Percentiles rank a stretch among this genome's conserved stretches.
phyloP scores from a whole-genome alignment of 2,113 vertebrate species.

The Corythoichthys intestinalis region DNA sequence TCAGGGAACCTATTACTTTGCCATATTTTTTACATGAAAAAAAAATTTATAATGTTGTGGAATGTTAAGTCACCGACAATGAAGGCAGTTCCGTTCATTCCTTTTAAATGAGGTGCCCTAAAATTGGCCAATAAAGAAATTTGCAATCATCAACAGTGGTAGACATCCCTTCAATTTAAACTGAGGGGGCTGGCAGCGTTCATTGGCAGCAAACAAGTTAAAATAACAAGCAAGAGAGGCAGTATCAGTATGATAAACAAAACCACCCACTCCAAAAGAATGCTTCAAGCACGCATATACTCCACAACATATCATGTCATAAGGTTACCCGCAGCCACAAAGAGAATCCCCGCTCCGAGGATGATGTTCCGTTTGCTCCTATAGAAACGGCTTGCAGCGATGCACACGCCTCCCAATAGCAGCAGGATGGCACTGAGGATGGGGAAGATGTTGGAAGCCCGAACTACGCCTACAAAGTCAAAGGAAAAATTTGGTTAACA shows the following conservation, averaged over 20 bases:
- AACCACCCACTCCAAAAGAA: slow-evolving; percentile 10
- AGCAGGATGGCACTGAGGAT: slow-evolving; percentile 92
- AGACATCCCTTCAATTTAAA: no score
- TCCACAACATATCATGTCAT: not conserved
- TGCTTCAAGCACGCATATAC: slow-evolving; percentile 8
- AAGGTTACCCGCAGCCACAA: slow-evolving; percentile 87
- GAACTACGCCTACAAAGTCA: slow-evolving; percentile 79
- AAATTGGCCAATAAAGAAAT: no score
- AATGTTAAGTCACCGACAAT: no score
- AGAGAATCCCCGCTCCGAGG: slow-evolving; percentile 89
- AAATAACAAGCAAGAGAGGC: slow-evolving; percentile 6
- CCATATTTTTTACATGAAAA: no score
- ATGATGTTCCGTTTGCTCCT: slow-evolving; percentile 91
- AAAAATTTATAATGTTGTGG: no score
- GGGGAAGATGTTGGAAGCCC: slow-evolving; percentile 94
- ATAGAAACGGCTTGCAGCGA: slow-evolving; percentile 89
- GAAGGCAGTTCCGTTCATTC: no score
- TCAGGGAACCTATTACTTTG: no score
- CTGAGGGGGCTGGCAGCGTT: no score
- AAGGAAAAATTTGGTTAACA: slow-evolving; percentile 5
- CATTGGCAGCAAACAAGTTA: not conserved
- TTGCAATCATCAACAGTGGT: no score
- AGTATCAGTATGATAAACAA: slow-evolving; percentile 11
- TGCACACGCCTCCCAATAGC: slow-evolving; percentile 89
- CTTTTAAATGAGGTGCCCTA: no score